A percentile compares a stretch with the other conserved stretches of the same genome.
Evolutionary conservation across 2,797 vertebrate species (phyloP).

Genomic region (Rhabdophis nuchalis): DNA sequence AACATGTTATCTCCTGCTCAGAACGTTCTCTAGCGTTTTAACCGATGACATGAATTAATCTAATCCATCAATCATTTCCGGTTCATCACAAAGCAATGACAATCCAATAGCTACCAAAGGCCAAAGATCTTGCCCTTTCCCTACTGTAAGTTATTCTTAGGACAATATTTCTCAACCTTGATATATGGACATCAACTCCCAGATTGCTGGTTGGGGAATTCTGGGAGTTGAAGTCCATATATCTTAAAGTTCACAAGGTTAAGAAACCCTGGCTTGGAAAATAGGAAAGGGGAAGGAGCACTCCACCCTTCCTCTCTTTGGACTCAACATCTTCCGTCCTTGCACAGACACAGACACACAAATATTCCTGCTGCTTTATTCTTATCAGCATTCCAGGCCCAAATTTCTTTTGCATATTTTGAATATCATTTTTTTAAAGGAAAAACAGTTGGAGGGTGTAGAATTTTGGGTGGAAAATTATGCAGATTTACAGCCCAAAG

Average conservation of each 20-base stretch:
- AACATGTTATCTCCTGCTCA: neutral
- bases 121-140: neutral
- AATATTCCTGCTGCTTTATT: neutral
- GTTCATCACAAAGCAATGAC: neutral
- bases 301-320: neutral
- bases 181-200: neutral
- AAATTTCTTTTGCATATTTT: neutral
- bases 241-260: neutral
- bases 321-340: neutral
- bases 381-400: neutral
- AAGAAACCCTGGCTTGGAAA: neutral
- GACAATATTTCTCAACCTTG: neutral
- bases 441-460: neutral
- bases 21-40: neutral
- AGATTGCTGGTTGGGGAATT: neutral
- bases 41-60: too few relatives aligned
- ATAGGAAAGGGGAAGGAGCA: neutral
- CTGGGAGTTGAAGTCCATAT: neutral
- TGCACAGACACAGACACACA: neutral
- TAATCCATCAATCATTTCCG: neutral
- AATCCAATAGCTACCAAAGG: neutral
- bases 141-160: neutral
- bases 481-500: neutral
- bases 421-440: neutral
- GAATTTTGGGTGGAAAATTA: neutral